Evolutionary conservation across 2,797 vertebrate genomes (phyloP).

Genomic region (Leptoclinus maculatus): DNA sequence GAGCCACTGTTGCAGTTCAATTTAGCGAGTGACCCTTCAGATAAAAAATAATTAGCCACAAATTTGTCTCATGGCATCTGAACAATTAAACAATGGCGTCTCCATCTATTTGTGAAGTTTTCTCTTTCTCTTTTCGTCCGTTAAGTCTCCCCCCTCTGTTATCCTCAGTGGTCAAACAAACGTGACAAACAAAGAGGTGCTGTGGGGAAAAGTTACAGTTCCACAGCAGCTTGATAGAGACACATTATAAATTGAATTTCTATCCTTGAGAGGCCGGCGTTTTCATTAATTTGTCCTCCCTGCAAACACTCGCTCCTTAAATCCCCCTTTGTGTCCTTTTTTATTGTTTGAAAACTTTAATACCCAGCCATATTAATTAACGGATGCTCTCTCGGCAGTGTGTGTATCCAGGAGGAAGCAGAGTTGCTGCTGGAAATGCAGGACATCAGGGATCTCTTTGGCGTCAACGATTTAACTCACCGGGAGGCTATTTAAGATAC

Average conservation of each 20-base stretch:
- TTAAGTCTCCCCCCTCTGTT: constrained; percentile 20
- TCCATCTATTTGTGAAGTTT: not conserved
- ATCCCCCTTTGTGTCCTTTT: constrained; percentile 60
- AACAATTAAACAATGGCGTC: constrained; percentile 36
- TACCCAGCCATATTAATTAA: constrained; percentile 60
- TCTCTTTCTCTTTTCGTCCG: constrained; percentile 28
- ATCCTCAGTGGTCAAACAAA: constrained; percentile 55
- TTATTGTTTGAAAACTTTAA: constrained; percentile 68
- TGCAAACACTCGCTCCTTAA: constrained; percentile 56
- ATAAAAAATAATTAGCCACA: constrained; percentile 45
- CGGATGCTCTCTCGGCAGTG: constrained; percentile 35
- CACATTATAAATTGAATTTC: constrained; percentile 68
- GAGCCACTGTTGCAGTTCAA: constrained; percentile 16
- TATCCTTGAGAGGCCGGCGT: constrained; percentile 49
- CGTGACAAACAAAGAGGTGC: constrained; percentile 46
- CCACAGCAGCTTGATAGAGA: constrained; percentile 53
- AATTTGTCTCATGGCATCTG: constrained; percentile 20
- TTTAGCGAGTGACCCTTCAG: constrained; percentile 15
- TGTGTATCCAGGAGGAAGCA: constrained; percentile 34
- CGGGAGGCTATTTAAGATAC: constrained; percentile 25
- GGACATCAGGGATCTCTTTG: constrained; percentile 55
- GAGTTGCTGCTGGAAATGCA: constrained; percentile 39
- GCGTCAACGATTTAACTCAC: constrained; percentile 42
- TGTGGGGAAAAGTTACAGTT: constrained; percentile 39
- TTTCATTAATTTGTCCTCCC: constrained; percentile 68